Base-by-base conservation (phyloP, 1,140 invertebrate genomes). In the Ostrea edulis region DNA sequence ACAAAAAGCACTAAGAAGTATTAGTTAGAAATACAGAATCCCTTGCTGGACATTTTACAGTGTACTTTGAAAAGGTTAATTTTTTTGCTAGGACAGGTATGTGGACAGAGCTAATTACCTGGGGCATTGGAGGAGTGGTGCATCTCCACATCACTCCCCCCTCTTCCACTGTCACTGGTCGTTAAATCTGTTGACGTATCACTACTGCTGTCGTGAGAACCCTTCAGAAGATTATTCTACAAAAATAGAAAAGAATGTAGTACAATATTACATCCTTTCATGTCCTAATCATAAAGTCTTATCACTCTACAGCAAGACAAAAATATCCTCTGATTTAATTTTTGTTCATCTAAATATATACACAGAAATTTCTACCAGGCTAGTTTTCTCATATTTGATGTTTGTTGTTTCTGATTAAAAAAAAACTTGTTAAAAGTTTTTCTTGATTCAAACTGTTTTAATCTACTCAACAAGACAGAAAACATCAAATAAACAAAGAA, bases 91-190 rank as follows among this genome's bases (percentile, higher is more conserved):
- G 35, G 35, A 44, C 35, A 44, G 35, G 35, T 44, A 44, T 44
- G 35, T 5, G 35, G 35, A 44, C 35, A 44, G 2, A 44, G 5
- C 2, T 52, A 7, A n/a, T 58, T 89, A 89, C 88, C 88, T 87
- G 86, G 82, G n/a, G 55, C 54, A 58, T 87, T 89, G 25, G 86
- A 55, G 53, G 71, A 81, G 51, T 62, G 84, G 7, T 84, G 90
- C 58, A 92, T 89, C 14, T 93, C 92, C 35, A 92, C 90, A 84
- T 93, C 92, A 89, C 92, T 93, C 54, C 91, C 91, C 17, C 92
- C 92, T 20, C 91, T 90, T 11, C 92, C 92, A 82, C 92, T 92
- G 85, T 92, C 92, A 87, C 92, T 92, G 17, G 89, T 89, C 20
- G 89, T 90, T 44, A 91, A 92, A 55, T 93, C 92, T 25, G 90